phyloP scores from a whole-genome alignment of 2,888 invertebrate genomes.

The Tetanocera ferruginea region DNA sequence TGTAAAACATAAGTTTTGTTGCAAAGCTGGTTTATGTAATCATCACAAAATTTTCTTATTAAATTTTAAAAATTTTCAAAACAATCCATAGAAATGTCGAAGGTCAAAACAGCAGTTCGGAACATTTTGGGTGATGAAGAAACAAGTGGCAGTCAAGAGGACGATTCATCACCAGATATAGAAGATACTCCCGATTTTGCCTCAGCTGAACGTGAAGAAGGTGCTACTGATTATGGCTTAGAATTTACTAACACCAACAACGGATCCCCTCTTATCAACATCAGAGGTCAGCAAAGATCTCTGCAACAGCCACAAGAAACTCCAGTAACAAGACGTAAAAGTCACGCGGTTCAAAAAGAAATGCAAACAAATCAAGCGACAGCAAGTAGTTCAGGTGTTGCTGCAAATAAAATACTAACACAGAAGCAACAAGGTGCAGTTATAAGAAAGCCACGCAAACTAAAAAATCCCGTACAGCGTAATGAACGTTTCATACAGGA shows the following conservation, averaged over 20 bases:
- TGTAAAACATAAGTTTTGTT: too few species aligned
- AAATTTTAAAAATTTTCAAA: background rate
- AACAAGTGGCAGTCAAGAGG: background rate
- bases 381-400: background rate
- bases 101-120: background rate
- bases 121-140: background rate
- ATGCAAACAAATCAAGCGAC: background rate
- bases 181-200: slow-evolving; percentile 19
- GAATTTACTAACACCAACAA: slow-evolving; percentile 42
- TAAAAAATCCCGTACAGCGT: slow-evolving; percentile 32
- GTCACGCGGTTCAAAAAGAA: background rate
- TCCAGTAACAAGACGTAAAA: background rate
- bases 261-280: background rate
- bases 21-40: background rate
- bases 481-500: slow-evolving; percentile 37
- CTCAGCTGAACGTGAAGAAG: slow-evolving; percentile 42
- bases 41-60: background rate
- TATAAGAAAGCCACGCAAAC: slow-evolving; percentile 44
- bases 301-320: background rate
- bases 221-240: slow-evolving; percentile 48
- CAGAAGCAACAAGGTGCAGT: background rate
- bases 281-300: background rate
- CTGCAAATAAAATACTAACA: slow-evolving; percentile 8
- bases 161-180: background rate
- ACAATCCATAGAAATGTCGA: background rate